Base-by-base conservation (phyloP, 1,140 invertebrate genomes). In the Rhyacophila brunnea region DNA sequence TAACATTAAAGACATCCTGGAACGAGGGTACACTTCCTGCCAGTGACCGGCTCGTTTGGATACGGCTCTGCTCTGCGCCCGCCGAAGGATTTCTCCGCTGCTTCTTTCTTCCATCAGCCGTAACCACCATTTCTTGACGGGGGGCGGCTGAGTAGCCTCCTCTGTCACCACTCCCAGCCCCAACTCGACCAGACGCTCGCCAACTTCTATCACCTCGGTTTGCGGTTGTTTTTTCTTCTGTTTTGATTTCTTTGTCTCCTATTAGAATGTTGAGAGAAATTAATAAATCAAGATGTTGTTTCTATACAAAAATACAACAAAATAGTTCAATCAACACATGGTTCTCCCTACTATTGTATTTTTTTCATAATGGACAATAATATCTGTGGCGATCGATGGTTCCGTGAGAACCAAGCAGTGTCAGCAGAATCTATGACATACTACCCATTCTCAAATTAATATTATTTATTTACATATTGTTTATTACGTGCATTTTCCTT, bases 171-270 rank as follows among this genome's bases (percentile, higher is more conserved):
- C 42, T 1, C 42, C 58, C 7, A 64, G 43, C 10, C 62, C 62
- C n/a, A 60, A 42, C 28, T 64, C 62, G 0, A 64, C 50, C 3
- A 64, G 44, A 14, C 53, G 46, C 19, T 60, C 53, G 1, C 53
- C 58, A 3, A 64, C 17, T 7, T 57, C 48, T 11, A 64, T 20
- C 13, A 57, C 18, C 48, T 64, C 62, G 7, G 56, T 17, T 48
- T 36, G 51, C 13, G 36, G 45, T 20, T 28, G 45, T 43, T 13
- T 6, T 48, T 50, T 49, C 47, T 51, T 54, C 13, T 55, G 53
- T 43, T 44, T 53, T n/a, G 7, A 19, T 50, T 44, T 50, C 23
- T 58, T 51, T 6, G 5, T 11, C 14, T 48, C 52, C 36, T 14
- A 35, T 35, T 35, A 6, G 6, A 35, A 7, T 59, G 46, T 11